These are phyloP conservation scores for Ptychobarbus kaznakovi DNA, from an alignment of 2,797 vertebrate genomes.

Conservation along the genomic window DNA sequence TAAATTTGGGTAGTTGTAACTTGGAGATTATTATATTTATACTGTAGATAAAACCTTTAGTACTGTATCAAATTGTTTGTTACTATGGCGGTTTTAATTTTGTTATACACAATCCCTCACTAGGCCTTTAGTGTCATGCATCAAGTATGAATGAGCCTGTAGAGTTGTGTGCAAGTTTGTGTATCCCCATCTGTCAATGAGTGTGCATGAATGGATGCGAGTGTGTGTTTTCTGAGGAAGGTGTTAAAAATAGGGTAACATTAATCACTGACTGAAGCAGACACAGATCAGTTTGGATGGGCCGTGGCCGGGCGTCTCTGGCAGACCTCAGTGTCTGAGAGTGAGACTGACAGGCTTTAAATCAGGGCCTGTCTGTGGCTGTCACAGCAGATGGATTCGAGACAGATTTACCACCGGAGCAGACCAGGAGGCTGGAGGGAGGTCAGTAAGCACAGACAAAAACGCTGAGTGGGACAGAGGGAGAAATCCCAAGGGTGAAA, in stretches of 20 bases:
- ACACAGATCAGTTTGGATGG: slow-evolving; percentile 74
- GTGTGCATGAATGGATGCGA: slow-evolving; percentile 28
- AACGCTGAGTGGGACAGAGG: slow-evolving; percentile 36
- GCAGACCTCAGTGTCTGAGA: slow-evolving; percentile 68
- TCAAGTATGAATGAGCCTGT: slow-evolving; percentile 12
- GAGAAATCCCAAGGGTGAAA: slow-evolving; percentile 34
- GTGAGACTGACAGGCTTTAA: slow-evolving; percentile 70
- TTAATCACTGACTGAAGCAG: slow-evolving; percentile 74
- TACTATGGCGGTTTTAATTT: not conserved
- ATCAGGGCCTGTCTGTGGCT: slow-evolving; percentile 69
- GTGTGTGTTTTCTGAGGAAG: slow-evolving; percentile 54
- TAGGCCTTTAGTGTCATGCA: not conserved
- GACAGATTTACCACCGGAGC: slow-evolving; percentile 62
- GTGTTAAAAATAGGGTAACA: slow-evolving; percentile 65
- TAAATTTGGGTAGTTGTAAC: not conserved
- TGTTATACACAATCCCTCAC: not conserved
- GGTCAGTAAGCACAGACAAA: slow-evolving; percentile 60
- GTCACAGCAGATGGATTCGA: slow-evolving; percentile 61
- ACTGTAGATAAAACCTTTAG: not conserved
- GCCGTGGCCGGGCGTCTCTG: slow-evolving; percentile 63
- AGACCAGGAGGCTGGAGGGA: slow-evolving; percentile 31
- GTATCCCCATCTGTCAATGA: slow-evolving; percentile 17
- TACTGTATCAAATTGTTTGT: not conserved
- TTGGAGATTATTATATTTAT: not conserved
- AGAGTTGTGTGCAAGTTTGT: slow-evolving; percentile 22